Evolutionary conservation across 2,797 vertebrate species (phyloP).

Genomic region (Threskiornis aethiopicus): DNA sequence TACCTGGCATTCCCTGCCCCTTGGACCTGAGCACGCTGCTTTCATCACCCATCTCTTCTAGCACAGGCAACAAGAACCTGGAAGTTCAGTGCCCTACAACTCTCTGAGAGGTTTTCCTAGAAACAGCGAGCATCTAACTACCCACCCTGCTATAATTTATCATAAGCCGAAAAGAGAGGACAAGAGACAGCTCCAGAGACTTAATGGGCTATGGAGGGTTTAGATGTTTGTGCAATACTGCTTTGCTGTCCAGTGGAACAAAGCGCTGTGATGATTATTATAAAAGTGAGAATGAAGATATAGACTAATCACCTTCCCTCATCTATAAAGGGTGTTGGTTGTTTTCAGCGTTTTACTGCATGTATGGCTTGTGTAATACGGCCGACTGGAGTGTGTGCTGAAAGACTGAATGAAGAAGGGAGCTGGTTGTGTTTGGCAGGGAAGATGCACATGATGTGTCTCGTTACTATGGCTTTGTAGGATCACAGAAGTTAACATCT

Average conservation of each 20-base stretch:
- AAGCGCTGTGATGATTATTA: background rate
- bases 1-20: background rate
- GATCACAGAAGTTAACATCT: background rate
- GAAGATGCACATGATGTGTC: background rate
- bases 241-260: background rate
- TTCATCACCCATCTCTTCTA: background rate
- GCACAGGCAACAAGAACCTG: background rate
- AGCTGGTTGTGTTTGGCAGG: constrained; percentile 3
- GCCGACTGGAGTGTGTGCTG: background rate
- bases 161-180: background rate
- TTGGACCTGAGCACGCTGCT: background rate
- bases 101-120: background rate
- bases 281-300: background rate
- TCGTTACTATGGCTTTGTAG: background rate
- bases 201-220: background rate
- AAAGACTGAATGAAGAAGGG: background rate
- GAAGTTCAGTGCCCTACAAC: background rate
- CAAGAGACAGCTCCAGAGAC: background rate
- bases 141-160: background rate
- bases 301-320: background rate
- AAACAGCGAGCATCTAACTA: background rate
- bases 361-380: background rate
- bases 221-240: background rate
- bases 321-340: background rate
- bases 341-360: background rate